Base-by-base conservation (phyloP, 2,113 vertebrate genomes). In the Panthera leo region DNA sequence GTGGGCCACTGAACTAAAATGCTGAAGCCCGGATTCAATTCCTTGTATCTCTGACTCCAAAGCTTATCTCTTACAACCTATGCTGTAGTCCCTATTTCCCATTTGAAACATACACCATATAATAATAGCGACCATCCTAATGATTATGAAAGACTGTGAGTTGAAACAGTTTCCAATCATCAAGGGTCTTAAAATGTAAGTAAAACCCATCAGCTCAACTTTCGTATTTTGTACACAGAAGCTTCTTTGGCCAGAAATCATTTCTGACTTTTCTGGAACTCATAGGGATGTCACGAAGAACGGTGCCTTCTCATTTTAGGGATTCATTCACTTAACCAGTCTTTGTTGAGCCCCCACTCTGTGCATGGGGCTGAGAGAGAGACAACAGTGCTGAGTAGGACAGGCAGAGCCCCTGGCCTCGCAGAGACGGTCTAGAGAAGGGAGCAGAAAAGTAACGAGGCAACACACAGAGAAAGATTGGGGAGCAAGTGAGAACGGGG, bases 131-230 rank as follows among this genome's bases (percentile, higher is more conserved):
- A 21, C 1, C 27, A 65, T 71, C 36, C 70, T 21, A 27, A 67
- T 58, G 29, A 85, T 58, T 65, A 61, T 53, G 73, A 85, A 88
- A 94, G 87, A 80, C 70, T 65, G 34, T 67, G 45, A 78, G 88
- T 36, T 79, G 63, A 95, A 93, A 53, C 79, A 45, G 36, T 75
- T 89, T 91, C 79, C 88, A 95, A n/a, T 87, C 16, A 84, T n/a
- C 12, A 58, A 83, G n/a, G 14, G 58, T 58, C 80, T 91, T 89
- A 48, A 97, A 91, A 88, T 82, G 55, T 51, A 70, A 94, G 53
- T 14, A 89, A 97, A 97, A 76, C 2, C 23, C 8, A 25, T 14
- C 83, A 83, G 53, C 19, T 71, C 18, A 86, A 68, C 39, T 89
- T 71, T 76, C 7, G 42, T 34, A 31, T 94, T 96, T 67, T 48